Evolutionary conservation across 2,888 invertebrate genomes (phyloP), one percentile per base, ranked within the genome.

Genomic region (Dione vanillae): DNA sequence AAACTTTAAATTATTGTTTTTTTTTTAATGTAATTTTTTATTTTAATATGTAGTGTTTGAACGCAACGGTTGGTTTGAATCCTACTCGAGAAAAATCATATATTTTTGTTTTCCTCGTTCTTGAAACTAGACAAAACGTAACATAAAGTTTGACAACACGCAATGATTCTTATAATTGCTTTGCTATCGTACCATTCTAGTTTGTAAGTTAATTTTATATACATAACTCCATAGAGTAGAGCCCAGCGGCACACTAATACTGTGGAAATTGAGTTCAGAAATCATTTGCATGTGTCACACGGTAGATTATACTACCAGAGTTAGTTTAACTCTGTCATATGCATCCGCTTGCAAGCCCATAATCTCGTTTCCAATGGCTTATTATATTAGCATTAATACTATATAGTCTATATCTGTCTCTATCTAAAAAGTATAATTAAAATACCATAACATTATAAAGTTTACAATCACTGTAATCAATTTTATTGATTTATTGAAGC

Each of bases 281-380:
- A 56, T 56, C 56, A 40, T 56, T 40, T 40, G 37, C 56, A 56
- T 40, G 2, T 40, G 37, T 40, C 40, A 56, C 56, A 56, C 37
- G 37, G 37, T n/a, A 11, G 37, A 56, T 56, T 56, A 40, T 40
- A 16, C 56, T 37, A 19, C 56, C 37, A 12, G 40, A 56, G 56
- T 56, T 40, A 56, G 56, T 56, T 56, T 56, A 56, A 56, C 16
- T 11, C 16, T 56, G 12, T 40, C 16, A 56, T 56, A 56, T 56
- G 37, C 54, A 35, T n/a, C 54, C n/a, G n/a, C 54, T n/a, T 54
- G 35, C n/a, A 54, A 54, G 35, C n/a, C 35, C 10, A 3, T 54
- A 16, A 37, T 54, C 37, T 35, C 9, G 54, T 35, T 54, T 54
- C 54, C 5, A 35, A 35, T 35, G n/a, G n/a, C n/a, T 54, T 54